These are phyloP conservation scores for Pangasius sanitwongsei DNA, from an alignment of 2,797 vertebrate species.

Conservation along the genomic window DNA sequence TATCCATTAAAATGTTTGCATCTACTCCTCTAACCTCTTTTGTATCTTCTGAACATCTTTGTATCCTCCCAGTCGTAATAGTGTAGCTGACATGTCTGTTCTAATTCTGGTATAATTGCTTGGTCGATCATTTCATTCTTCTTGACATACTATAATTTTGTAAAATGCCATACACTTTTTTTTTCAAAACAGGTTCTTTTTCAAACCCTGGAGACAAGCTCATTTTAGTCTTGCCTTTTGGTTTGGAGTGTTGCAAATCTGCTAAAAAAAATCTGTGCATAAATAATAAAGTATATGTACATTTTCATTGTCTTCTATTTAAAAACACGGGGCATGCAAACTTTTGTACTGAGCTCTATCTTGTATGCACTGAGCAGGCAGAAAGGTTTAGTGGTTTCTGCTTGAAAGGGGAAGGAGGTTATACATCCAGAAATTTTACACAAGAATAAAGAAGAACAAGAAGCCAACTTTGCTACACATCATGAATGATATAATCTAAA, in stretches of 20 bases:
- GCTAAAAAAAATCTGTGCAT: neutral
- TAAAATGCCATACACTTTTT: neutral
- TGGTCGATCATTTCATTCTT: neutral
- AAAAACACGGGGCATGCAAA: neutral
- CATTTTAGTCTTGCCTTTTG: neutral
- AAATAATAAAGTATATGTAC: neutral
- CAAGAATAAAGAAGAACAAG: neutral
- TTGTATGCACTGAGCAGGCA: no score
- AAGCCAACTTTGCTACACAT: neutral
- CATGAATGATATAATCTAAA: neutral
- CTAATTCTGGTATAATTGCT: conserved; percentile 17
- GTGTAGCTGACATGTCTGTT: neutral
- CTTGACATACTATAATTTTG: neutral
- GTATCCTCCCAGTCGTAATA: neutral
- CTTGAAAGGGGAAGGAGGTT: neutral
- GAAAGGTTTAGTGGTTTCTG: neutral
- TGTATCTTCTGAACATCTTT: neutral
- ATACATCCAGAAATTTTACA: neutral
- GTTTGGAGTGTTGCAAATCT: neutral
- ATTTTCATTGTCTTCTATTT: neutral
- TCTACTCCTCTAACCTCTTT: neutral
- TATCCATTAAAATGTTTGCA: neutral
- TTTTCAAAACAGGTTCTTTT: no score
- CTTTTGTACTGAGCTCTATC: neutral
- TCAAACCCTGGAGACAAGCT: neutral